These are phyloP conservation scores for Phoebastria nigripes DNA, from an alignment of 2,797 vertebrate genomes.

Conservation along the genomic window DNA sequence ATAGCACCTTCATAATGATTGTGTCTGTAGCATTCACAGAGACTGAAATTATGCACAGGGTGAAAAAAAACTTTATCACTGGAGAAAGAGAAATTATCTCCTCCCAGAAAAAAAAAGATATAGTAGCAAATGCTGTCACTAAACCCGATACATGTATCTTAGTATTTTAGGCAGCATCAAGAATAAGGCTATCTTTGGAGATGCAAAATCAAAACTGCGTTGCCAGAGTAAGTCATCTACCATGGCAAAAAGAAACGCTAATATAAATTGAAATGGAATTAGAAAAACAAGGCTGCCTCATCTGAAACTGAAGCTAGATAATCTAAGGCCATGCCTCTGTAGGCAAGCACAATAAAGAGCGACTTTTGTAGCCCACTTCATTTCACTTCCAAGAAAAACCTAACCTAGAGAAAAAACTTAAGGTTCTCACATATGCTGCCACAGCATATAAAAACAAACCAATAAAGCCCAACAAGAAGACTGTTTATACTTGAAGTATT, in stretches of 20 bases:
- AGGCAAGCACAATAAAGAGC: not conserved
- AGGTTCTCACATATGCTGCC: not conserved
- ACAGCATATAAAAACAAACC: not conserved
- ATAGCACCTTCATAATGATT: not conserved
- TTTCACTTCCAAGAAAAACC: not conserved
- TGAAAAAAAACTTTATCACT: not conserved
- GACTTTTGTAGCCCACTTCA: not conserved
- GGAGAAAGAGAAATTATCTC: not conserved
- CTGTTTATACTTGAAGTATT: accelerated
- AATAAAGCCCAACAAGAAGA: not conserved
- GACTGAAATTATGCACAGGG: not conserved
- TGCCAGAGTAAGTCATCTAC: not conserved
- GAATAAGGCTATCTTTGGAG: not conserved
- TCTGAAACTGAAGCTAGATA: not conserved
- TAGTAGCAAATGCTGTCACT: not conserved
- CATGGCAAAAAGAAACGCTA: not conserved
- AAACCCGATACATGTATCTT: not conserved
- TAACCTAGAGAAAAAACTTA: not conserved
- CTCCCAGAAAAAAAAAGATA: not conserved
- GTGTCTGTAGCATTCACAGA: not conserved
- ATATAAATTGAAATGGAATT: not conserved
- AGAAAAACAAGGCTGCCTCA: not conserved
- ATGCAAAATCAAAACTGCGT: not conserved
- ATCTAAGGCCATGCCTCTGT: not conserved
- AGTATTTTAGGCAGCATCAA: not conserved